Base-by-base conservation (phyloP, 30 jellyfish, hydroid and myxozoan genomes). In the Cassiopea xamachana region DNA sequence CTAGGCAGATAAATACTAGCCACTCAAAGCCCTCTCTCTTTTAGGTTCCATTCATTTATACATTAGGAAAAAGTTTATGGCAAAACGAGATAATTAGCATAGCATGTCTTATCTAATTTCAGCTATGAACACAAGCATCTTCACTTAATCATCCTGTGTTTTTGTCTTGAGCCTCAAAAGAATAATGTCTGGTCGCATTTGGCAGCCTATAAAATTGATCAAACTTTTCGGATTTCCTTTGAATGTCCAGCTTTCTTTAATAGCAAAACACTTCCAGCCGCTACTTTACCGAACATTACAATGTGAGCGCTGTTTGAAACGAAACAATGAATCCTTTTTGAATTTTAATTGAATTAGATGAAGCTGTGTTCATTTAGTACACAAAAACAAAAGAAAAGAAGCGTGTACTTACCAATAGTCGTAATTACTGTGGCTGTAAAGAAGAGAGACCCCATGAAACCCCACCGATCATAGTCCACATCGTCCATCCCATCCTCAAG, bases 401-500 rank as follows among this genome's bases (percentile, higher is more conserved):
- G 51, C 75, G 15, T 51, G 87, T 16, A 69, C 97, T 85, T 71
- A 94, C 98, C 98, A 5, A 94, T 94, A 7, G 98, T 94, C 1
- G 98, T 94, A 73, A 94, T 86, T 44, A 94, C 98, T 0, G 98
- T 94, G 3, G 98, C 97, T 7, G 98, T 77, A 60, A 94, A 94
- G 82, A 94, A 89, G 15, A 94, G 83, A 1, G 98, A 94, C 43
- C 98, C 98, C 93, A 94, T 79, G 83, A 94, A 94, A 27, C 98
- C 83, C 98, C 98, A 94, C 7, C 98, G 94, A 69, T 94, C 97
- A 78, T 90, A 94, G 45, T 94, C 97, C 43, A 90, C 96, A 17
- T 94, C 98, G 62, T 84, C 76, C 47, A 91, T 55, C 15, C 98
- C 98, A 69, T 94, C 98, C n/a, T 90, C 97, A 1, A 78, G 78